Conservation (phyloP, 1,140 invertebrate genomes). For the Palaemon carinicauda region DNA sequence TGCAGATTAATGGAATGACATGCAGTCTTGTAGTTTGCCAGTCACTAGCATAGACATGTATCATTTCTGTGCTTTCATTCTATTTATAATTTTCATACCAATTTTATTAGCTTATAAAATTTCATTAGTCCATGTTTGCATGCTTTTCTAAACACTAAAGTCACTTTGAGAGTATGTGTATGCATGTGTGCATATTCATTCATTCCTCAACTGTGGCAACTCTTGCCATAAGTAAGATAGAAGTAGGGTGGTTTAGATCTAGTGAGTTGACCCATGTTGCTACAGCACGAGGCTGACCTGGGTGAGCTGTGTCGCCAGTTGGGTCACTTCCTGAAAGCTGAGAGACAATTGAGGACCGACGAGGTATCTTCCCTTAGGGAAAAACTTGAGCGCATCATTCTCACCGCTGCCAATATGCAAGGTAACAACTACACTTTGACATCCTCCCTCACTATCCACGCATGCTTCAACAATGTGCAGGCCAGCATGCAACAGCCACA, state of each 20-base stretch:
- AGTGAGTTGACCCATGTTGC: constrained; percentile 20
- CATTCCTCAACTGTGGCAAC: neutral
- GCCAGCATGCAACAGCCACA: neutral
- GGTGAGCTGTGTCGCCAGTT: constrained; percentile 61
- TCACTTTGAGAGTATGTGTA: neutral
- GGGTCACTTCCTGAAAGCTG: constrained; percentile 61
- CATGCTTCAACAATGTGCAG: neutral
- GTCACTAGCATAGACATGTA: too few relatives aligned
- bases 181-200: neutral
- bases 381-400: constrained; percentile 62
- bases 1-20: too few relatives aligned
- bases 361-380: constrained; percentile 61
- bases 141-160: neutral
- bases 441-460: neutral
- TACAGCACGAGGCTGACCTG: constrained; percentile 62
- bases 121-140: neutral
- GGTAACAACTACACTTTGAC: constrained; percentile 29
- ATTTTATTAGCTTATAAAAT: neutral
- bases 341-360: constrained; percentile 60
- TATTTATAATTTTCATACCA: neutral
- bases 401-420: constrained; percentile 59
- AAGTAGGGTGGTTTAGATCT: neutral
- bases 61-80: neutral
- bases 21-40: too few relatives aligned
- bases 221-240: neutral